Evolutionary conservation across 2,113 vertebrate genomes (phyloP).

Genomic region (Excalfactoria chinensis): DNA sequence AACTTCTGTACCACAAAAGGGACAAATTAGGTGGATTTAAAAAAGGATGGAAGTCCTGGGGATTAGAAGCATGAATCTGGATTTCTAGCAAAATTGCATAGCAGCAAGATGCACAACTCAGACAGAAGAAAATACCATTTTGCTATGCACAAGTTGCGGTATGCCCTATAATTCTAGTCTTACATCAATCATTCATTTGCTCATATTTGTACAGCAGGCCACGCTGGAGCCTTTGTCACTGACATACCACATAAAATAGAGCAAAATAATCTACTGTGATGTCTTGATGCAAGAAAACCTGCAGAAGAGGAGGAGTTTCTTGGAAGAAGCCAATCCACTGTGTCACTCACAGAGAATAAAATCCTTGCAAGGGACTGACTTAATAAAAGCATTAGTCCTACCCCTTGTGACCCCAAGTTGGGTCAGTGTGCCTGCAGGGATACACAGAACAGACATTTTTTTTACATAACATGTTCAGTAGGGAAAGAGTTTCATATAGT

Average conservation of each 20-base stretch:
- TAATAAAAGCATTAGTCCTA: background rate
- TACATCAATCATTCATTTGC: background rate
- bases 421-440: background rate
- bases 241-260: background rate
- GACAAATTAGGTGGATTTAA: background rate
- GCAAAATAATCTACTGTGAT: background rate
- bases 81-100: background rate
- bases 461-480: background rate
- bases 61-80: background rate
- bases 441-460: background rate
- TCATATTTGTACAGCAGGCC: background rate
- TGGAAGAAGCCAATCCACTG: background rate
- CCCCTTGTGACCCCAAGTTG: background rate
- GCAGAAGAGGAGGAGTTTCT: background rate
- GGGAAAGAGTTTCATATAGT: background rate
- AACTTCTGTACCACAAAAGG: fast-evolving
- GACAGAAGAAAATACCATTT: background rate
- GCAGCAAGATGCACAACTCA: background rate
- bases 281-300: background rate
- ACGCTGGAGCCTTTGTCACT: background rate
- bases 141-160: background rate
- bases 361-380: background rate
- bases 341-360: background rate
- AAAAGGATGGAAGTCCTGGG: background rate
- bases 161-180: background rate